Evolutionary conservation across 2,888 invertebrate species (phyloP).

Genomic region (Strigamia transsilvanica): DNA sequence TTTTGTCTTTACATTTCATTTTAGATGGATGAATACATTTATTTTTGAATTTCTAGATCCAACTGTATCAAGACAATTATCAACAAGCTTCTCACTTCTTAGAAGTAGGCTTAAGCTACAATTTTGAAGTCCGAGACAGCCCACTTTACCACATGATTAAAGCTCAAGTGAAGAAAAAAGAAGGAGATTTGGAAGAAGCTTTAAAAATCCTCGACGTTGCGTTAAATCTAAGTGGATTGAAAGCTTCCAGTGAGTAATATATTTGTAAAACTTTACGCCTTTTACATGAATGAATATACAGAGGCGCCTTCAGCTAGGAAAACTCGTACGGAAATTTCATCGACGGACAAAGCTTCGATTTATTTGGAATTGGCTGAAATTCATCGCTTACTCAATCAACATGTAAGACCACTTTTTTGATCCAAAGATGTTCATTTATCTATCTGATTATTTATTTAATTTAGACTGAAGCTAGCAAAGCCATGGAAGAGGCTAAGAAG

Average conservation of each 20-base stretch:
- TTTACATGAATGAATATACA: neutral
- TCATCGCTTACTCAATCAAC: constrained; percentile 74
- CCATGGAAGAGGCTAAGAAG: constrained; percentile 74
- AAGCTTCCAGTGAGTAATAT: constrained; percentile 57
- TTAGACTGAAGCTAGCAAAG: constrained; percentile 78
- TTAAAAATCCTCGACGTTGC: constrained; percentile 79
- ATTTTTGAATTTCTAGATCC: constrained; percentile 70
- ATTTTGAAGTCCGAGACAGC: constrained; percentile 88
- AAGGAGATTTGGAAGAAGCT: constrained; percentile 75
- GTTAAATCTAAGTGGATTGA: constrained; percentile 73
- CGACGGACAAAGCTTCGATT: constrained; percentile 83
- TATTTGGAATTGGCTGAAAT: constrained; percentile 86
- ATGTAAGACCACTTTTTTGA: constrained; percentile 62
- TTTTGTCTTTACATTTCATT: too few relatives aligned
- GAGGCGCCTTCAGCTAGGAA: constrained; percentile 27
- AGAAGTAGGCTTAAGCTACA: constrained; percentile 88
- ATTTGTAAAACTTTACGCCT: neutral
- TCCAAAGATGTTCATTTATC: neutral
- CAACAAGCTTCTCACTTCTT: constrained; percentile 84
- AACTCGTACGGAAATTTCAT: constrained; percentile 66
- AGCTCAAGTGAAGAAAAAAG: constrained; percentile 82
- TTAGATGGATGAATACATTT: neutral
- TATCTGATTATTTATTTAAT: neutral
- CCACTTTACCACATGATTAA: constrained; percentile 88
- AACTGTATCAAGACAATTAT: constrained; percentile 71